Conservation (phyloP, 2,113 vertebrate genomes). For the Lota lota region DNA sequence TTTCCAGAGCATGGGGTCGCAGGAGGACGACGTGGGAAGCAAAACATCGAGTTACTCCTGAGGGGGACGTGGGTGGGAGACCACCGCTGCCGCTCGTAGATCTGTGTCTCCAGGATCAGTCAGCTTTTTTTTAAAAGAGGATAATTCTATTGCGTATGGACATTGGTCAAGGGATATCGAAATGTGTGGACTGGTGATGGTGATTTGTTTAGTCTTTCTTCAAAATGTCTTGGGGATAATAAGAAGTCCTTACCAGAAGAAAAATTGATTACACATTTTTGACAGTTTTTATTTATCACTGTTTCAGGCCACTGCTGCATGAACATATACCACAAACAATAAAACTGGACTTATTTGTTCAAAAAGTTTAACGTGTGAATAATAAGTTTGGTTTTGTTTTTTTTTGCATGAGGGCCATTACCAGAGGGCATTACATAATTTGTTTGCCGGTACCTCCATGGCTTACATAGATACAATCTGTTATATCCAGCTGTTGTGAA, state of each 20-base stretch:
- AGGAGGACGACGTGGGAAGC: slow-evolving; percentile 98
- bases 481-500: slow-evolving; percentile 54
- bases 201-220: slow-evolving; percentile 68
- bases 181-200: slow-evolving; percentile 67
- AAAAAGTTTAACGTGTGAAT: slow-evolving; percentile 63
- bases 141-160: slow-evolving; percentile 73
- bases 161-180: slow-evolving; percentile 74
- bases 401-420: slow-evolving; percentile 61
- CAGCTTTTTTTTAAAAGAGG: slow-evolving; percentile 59
- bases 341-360: slow-evolving; percentile 77
- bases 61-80: slow-evolving; percentile 64
- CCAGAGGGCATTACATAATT: slow-evolving; percentile 45
- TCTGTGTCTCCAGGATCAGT: slow-evolving; percentile 64
- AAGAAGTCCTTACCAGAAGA: slow-evolving; percentile 57
- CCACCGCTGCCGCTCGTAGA: slow-evolving; percentile 45
- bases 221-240: slow-evolving; percentile 67
- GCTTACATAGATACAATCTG: slow-evolving; percentile 33
- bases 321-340: slow-evolving; percentile 72
- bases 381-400: slow-evolving; percentile 64
- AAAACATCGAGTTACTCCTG: slow-evolving; percentile 99
- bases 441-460: slow-evolving; percentile 24
- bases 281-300: slow-evolving; percentile 83
- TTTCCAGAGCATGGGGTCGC: slow-evolving; percentile 94
- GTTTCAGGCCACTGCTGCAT: slow-evolving; percentile 72
- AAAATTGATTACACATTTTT: slow-evolving; percentile 53